Base-by-base conservation (phyloP, 2,888 invertebrate genomes). In the Pristionchus japonicus region DNA sequence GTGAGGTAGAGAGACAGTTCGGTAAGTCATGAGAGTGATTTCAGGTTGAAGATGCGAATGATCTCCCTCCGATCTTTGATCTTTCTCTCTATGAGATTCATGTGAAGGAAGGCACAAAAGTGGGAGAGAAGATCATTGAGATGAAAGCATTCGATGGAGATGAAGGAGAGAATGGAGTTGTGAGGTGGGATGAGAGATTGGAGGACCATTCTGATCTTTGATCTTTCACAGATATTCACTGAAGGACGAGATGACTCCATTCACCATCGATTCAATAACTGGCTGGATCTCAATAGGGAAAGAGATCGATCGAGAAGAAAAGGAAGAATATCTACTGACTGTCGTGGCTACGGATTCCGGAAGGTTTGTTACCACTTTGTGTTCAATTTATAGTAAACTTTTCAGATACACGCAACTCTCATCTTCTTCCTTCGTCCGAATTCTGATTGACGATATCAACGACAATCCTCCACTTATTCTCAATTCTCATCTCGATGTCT, bases 331-430 rank as follows among this genome's bases (percentile, higher is more conserved):
- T 94, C 96, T 97, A 89, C 96, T 98, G 93, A 97, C 97, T 1
- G 97, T 98, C 3, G 96, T 97, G 0, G 98, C 98, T 0, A 97
- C 97, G 9, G 98, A 98, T 95, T 96, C 97, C 95, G 98, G 98
- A 77, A 88, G 88, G 90, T 90, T 4, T 1, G 77, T 61, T 74
- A 34, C 13, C 40, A 74, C 37, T 74, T 37, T 37, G 34, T 74
- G 23, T 40, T 31, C 37, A 74, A 20, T 74, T 20, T 6, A 67
- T 23, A 1, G 23, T 64, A 27, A n/a, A 7, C 17, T 23, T 83
- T 87, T 40, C 0, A 96, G 96, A 91, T 97, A 97, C 1, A 95
- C 96, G 1, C 96, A 97, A 90, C 95, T 97, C 70, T 97, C 97
- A 3, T 97, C 98, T 0, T 97, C 98, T 94, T 98, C 98, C 95